A percentile compares a stretch with the other conserved stretches of the same genome.
Conservation (phyloP, 2,888 invertebrate species). For the Athripsodes cinereus region DNA sequence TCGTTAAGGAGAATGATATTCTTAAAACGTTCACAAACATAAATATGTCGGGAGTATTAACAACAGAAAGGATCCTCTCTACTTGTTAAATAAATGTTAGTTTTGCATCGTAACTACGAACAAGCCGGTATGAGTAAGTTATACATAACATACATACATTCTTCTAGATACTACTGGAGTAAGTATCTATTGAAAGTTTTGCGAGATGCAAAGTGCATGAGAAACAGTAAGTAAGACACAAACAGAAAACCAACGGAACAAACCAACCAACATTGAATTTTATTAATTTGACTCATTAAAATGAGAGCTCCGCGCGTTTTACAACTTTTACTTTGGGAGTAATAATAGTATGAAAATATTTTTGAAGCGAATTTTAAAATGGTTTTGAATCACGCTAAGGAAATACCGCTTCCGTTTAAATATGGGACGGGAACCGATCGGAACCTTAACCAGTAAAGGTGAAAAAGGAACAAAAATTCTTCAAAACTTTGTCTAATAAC, state of each 20-base stretch:
- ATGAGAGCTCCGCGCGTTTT: slow-evolving; percentile 10
- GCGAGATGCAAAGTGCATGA: neutral
- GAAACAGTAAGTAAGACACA: neutral
- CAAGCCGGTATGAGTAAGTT: too few relatives aligned
- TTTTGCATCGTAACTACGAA: too few relatives aligned
- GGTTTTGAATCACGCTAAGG: slow-evolving; percentile 21
- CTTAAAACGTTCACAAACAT: too few relatives aligned
- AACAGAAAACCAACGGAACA: neutral
- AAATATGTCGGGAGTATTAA: too few relatives aligned
- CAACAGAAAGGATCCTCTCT: too few relatives aligned
- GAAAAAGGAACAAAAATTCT: neutral
- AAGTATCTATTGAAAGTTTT: too few relatives aligned
- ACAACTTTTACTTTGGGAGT: slow-evolving; percentile 13
- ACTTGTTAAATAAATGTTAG: too few relatives aligned
- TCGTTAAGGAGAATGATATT: too few relatives aligned
- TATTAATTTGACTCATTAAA: neutral
- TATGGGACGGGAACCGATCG: neutral
- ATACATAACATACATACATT: too few relatives aligned
- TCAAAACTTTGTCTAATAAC: too few relatives aligned
- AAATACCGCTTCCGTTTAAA: slow-evolving; percentile 12
- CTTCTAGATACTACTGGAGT: too few relatives aligned
- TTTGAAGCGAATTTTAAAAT: slow-evolving; percentile 19
- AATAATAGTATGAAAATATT: slow-evolving; percentile 16
- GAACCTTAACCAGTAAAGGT: neutral
- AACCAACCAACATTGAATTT: neutral